Evolutionary conservation across 2,888 invertebrate genomes (phyloP), one percentile per base, ranked within the genome.

Genomic region (Agrilus mali): DNA sequence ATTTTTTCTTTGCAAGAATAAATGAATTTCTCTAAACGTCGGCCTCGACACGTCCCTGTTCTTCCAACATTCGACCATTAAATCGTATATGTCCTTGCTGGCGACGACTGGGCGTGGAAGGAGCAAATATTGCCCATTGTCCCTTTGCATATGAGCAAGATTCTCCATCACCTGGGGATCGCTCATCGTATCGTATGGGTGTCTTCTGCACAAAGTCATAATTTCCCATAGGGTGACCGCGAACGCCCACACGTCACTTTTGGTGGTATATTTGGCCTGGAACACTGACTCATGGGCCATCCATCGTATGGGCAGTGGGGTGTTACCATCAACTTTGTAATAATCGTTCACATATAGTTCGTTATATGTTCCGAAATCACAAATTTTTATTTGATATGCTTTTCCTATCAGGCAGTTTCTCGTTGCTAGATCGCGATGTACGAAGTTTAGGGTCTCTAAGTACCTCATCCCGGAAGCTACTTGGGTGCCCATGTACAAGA

Each of bases 211-310:
- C 42, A 83, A 71, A 8, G 82, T 82, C 57, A 88, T 73, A 45
- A 93, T 80, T 68, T 93, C 92, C 80, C 89, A 86, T 38, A 92
- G 68, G 0, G 87, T 86, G 15, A 92, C 86, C 0, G 82, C 92
- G 65, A 88, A 92, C 12, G 89, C 79, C 90, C 92, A 93, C 1
- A 89, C 87, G 64, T 93, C 92, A 59, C 84, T 86, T 66, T 87
- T 86, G 46, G 87, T 87, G 42, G 90, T 86, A 66, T 90, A 90
- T 57, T 83, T 82, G 15, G 85, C 87, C 59, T 78, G 64, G 50
- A 86, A 75, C 45, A 87, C 78, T 2, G 83, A 80, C 65, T 90
- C 90, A 86, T 88, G 88, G 2, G 89, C 83, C 72, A 89, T 88
- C 90, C 90, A 90, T 38, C 93, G 75, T 43, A 93, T 76, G 0